Conservation (phyloP, 2,113 vertebrate genomes). For the Guaruba guarouba region DNA sequence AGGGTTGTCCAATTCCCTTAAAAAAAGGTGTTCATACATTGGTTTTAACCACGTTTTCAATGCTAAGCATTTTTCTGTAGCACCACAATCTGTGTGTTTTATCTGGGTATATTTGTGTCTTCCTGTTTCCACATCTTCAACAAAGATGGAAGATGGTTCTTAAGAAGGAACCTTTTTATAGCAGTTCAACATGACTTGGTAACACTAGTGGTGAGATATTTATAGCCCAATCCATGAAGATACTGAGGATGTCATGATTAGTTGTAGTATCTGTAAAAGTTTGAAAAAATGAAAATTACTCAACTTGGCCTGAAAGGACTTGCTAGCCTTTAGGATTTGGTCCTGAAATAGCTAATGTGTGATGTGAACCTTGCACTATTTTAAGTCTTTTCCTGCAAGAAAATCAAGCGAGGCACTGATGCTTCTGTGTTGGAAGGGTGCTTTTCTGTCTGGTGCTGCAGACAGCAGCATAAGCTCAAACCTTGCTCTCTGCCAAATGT, state of each 20-base stretch:
- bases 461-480: constrained; percentile 70
- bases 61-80: background rate
- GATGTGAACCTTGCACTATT: background rate
- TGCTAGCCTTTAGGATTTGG: background rate
- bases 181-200: background rate
- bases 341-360: background rate
- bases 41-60: background rate
- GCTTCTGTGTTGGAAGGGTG: background rate
- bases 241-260: background rate
- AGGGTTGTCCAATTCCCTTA: background rate
- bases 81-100: background rate
- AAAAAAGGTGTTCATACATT: background rate
- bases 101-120: background rate
- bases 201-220: background rate
- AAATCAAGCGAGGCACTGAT: background rate
- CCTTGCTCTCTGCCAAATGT: constrained; percentile 73
- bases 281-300: background rate
- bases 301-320: background rate
- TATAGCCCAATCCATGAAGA: background rate
- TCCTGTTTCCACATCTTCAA: background rate
- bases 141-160: background rate
- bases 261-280: background rate
- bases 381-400: background rate
- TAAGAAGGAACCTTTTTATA: background rate
- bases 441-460: constrained; percentile 69